Evolutionary conservation across 2,888 invertebrate genomes (phyloP), one percentile per base, ranked within the genome.

Genomic region (Drosophila anomelani): DNA sequence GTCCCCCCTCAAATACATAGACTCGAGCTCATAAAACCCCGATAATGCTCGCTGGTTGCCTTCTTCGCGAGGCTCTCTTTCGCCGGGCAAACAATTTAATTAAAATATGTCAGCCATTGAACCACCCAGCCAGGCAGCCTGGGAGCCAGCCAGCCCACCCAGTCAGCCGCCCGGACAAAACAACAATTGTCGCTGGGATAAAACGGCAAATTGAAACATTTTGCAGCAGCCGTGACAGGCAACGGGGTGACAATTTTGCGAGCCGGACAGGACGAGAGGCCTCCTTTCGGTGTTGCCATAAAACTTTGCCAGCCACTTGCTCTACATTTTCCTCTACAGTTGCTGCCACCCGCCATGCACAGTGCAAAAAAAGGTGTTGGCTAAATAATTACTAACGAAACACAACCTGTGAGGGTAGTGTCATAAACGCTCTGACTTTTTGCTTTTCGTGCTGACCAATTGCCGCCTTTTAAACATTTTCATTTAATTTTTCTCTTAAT

Each of bases 291-390:
- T 80, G 76, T 78, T 88, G 86, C 80, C 86, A 85, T 82, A 88
- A 80, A 84, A 84, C 88, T 85, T 84, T 88, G 83, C 86, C 78
- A 85, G 86, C 88, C 86, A 88, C 86, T 84, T 88, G 88, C 86
- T 84, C 83, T 75, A 84, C 76, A 84, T 84, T 85, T 57, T 68
- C 54, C 46, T 46, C 46, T 46, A 46, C 46, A 71, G 81, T 59
- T 68, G 36, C 20, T 6, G 20, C 51, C 51, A 53, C 51, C 51
- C 51, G 51, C 51, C 47, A 3, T 15, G 4, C 20, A 53, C 51
- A 9, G 36, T 4, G 15, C 15, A 20, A 53, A 53, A 51, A 26
- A 8, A 23, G 23, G 1, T 9, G 44, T 8, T 3, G 8, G 12
- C 12, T 12, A 23, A 44, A 1, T 13, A 7, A 43, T 13, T 12